These are phyloP conservation scores for Hirtodrosophila confusa DNA, from an alignment of 2,888 invertebrate species.

Conservation along the genomic window DNA sequence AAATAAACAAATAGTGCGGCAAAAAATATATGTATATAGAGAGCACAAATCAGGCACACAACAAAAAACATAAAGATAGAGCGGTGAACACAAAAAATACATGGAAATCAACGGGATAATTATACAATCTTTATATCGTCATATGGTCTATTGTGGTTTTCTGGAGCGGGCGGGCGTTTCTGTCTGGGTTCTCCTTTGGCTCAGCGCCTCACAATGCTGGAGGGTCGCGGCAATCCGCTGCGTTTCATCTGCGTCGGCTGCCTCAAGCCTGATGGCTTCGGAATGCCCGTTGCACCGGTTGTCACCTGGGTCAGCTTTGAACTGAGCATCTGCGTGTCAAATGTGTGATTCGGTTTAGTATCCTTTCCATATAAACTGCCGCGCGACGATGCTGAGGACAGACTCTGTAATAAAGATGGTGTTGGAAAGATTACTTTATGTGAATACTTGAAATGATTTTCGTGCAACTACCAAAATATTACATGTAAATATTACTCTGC, in stretches of 20 bases:
- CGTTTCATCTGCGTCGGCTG: constrained; percentile 81
- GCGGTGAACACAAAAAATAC: constrained; percentile 17
- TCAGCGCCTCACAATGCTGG: constrained; percentile 80
- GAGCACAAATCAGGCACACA: constrained; percentile 4
- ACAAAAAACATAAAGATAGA: constrained; percentile 6
- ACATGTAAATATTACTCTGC: too few species aligned
- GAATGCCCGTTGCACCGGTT: constrained; percentile 79
- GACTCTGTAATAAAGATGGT: constrained; percentile 68
- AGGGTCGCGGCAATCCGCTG: constrained; percentile 83
- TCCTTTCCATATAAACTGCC: constrained; percentile 77
- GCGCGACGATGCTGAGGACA: constrained; percentile 83
- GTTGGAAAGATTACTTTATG: neutral
- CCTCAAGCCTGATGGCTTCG: constrained; percentile 82
- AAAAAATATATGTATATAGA: constrained; percentile 3
- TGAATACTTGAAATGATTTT: too few species aligned
- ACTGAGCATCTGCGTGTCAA: constrained; percentile 49
- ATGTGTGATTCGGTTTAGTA: constrained; percentile 31
- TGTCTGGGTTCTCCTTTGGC: constrained; percentile 5
- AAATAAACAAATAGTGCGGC: constrained; percentile 21
- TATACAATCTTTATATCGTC: too few species aligned
- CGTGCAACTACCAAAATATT: too few species aligned
- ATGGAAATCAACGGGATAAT: neutral
- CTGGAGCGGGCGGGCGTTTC: constrained; percentile 3
- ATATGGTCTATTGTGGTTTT: too few species aligned
- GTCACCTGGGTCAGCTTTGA: constrained; percentile 75